A percentile compares a stretch with the other conserved stretches of the same genome.
phyloP scores from a whole-genome alignment of 2,888 invertebrate species.

The Eutolmus rufibarbis region DNA sequence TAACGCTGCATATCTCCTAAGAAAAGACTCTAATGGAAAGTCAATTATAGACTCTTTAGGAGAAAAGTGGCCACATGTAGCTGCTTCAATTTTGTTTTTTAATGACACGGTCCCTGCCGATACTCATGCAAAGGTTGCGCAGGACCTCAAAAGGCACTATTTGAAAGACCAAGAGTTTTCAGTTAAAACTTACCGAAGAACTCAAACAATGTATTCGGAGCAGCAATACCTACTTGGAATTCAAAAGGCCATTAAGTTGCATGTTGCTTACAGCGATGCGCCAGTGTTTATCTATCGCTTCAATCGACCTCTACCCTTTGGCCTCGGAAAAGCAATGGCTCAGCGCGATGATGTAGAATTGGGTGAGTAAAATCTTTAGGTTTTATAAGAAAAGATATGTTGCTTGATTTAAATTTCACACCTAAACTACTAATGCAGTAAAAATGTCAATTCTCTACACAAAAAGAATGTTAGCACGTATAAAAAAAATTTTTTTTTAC shows the following conservation, averaged over 20 bases:
- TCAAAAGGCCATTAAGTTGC: slow-evolving; percentile 68
- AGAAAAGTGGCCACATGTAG: slow-evolving; percentile 67
- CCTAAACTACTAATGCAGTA: not conserved
- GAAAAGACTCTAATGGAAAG: slow-evolving; percentile 55
- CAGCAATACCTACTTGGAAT: slow-evolving; percentile 70
- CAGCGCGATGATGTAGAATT: not conserved
- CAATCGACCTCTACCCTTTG: slow-evolving; percentile 67
- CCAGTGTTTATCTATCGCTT: slow-evolving; percentile 73
- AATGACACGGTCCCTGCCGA: slow-evolving; percentile 63
- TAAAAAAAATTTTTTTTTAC: too few relatives aligned
- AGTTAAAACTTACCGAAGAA: slow-evolving; percentile 60
- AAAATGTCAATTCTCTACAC: too few relatives aligned
- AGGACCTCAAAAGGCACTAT: slow-evolving; percentile 67
- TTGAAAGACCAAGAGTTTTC: slow-evolving; percentile 65
- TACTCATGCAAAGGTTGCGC: slow-evolving; percentile 62
- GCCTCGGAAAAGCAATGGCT: slow-evolving; percentile 53
- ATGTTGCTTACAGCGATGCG: slow-evolving; percentile 64
- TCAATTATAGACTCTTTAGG: slow-evolving; percentile 65
- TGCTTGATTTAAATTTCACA: not conserved
- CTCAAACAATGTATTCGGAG: slow-evolving; percentile 69
- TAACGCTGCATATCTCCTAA: slow-evolving; percentile 66
- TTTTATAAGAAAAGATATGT: not conserved
- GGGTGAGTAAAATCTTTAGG: not conserved
- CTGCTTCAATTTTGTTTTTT: slow-evolving; percentile 70
- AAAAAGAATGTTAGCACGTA: too few relatives aligned